Percentiles rank a stretch among this genome's conserved stretches.
phyloP scores from a whole-genome alignment of 2,113 vertebrate species.

The Zosterops japonicus region DNA sequence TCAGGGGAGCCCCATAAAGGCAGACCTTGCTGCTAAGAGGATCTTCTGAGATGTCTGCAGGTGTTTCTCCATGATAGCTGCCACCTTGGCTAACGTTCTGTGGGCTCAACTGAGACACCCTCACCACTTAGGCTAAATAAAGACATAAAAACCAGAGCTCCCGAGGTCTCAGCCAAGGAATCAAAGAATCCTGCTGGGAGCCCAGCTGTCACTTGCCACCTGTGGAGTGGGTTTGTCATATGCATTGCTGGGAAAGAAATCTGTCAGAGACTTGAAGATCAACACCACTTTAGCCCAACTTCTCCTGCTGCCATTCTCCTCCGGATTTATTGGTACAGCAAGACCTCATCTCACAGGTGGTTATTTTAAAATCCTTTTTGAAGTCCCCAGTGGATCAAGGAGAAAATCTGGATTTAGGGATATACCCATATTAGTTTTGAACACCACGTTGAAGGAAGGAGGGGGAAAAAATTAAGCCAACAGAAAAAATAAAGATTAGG shows the following conservation, averaged over 20 bases:
- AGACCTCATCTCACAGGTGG: accelerated
- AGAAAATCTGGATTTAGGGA: not conserved
- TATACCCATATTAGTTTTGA: accelerated
- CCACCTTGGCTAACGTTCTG: not conserved
- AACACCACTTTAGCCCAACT: not conserved
- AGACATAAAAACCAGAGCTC: not conserved
- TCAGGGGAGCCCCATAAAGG: not conserved
- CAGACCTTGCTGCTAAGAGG: accelerated
- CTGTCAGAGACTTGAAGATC: not conserved
- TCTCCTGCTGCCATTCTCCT: not conserved
- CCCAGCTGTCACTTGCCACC: not conserved
- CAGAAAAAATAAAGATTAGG: not conserved
- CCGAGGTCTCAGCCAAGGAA: not conserved
- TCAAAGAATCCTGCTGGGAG: not conserved
- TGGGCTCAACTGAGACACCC: not conserved
- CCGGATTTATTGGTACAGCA: not conserved
- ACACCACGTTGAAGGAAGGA: not conserved
- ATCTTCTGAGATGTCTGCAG: not conserved
- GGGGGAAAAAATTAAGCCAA: not conserved
- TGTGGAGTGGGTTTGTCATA: not conserved
- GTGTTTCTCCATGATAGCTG: not conserved
- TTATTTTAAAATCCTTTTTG: not conserved
- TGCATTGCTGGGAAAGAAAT: not conserved
- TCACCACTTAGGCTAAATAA: not conserved
- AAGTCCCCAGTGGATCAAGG: accelerated